These are phyloP conservation scores for Sipha maydis DNA, from an alignment of 2,888 invertebrate genomes.

Conservation along the genomic window DNA sequence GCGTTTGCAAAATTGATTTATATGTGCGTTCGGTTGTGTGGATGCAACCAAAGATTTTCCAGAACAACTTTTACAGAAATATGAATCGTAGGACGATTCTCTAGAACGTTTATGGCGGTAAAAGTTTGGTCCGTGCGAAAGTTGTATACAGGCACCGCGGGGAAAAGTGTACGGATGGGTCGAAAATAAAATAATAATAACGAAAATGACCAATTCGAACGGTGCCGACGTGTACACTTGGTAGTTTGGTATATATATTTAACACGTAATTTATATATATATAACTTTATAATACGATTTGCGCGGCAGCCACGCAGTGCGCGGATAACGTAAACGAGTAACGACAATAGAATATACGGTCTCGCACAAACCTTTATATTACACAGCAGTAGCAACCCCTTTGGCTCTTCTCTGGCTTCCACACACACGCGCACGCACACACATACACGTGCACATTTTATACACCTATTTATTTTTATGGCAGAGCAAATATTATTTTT, in stretches of 20 bases:
- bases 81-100: too few species aligned
- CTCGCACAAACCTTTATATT: neutral
- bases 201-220: too few species aligned
- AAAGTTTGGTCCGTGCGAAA: neutral
- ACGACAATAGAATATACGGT: neutral
- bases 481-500: conserved; percentile 60
- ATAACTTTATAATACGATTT: neutral
- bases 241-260: too few species aligned
- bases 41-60: neutral
- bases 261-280: too few species aligned
- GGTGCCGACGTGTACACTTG: too few species aligned
- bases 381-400: neutral
- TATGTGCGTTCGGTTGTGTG: neutral
- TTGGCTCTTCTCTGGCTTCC: neutral
- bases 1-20: neutral
- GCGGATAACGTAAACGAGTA: neutral
- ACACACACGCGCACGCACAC: too few species aligned
- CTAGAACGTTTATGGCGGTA: neutral
- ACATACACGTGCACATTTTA: neutral
- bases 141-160: neutral
- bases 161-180: too few species aligned
- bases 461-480: conserved; percentile 17
- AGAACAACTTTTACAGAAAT: neutral
- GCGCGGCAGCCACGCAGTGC: neutral
- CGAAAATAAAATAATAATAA: too few species aligned